Base-by-base conservation (phyloP, 2,797 vertebrate species). In the Psittacula echo region DNA sequence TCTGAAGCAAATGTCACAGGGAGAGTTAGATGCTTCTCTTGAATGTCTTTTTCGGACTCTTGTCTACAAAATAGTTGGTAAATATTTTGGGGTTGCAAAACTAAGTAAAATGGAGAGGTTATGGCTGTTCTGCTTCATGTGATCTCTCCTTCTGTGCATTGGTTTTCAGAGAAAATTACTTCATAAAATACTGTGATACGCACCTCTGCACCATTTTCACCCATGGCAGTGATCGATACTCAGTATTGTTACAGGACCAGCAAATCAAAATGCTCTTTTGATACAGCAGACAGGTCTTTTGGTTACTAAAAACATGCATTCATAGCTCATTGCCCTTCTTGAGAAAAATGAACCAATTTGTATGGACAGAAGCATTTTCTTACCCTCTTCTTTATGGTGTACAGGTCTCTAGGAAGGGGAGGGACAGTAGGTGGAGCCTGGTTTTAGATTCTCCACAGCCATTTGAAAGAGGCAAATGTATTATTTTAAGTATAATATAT, bases 331-430 rank as follows among this genome's bases (percentile, higher is more conserved):
- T 50, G 21, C 7, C 12, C 5, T 54, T 45, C 2, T 3, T 70
- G 34, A 19, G 21, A 18, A 58, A 48, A 54, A 70, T 32, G 20
- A 62, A 26, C 32, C 5, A 5, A 7, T 29, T 50, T 3, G 14
- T 2, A 1, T 23, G 50, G 11, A 11, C 24, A 29, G 56, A 41
- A 66, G 9, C 5, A 30, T 87, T 68, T 68, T 50, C 21, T 45
- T 48, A 15, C 8, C 0, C 1, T 4, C 4, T 30, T 47, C n/a
- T 65, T 65, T 6, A 14, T 11, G 13, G 18, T 7, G 13, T 27
- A 16, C 14, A 18, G 4, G 19, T 65, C 7, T 65, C 2, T 8
- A 18, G 51, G 32, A 67, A 45, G 16, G 6, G 32, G 11, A 62
- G 26, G 24, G 14, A 34, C 20, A 32, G 41, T 19, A 26, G 27